These are phyloP conservation scores for Ctenodactylus gundi DNA, from an alignment of 2,113 vertebrate species.

Conservation along the genomic window DNA sequence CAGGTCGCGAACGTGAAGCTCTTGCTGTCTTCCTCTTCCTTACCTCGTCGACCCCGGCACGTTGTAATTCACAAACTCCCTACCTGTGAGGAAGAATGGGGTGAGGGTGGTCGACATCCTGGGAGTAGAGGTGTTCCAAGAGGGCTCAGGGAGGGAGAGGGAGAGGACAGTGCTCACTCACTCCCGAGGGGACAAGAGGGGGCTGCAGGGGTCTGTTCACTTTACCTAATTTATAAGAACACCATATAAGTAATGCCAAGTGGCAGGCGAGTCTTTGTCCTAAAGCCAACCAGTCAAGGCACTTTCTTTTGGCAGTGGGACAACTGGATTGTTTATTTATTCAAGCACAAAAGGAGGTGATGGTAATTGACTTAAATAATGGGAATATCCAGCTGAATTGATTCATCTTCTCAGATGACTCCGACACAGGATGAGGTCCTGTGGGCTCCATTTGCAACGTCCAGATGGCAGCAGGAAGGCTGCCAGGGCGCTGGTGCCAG, in stretches of 20 bases:
- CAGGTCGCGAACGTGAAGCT: not conserved
- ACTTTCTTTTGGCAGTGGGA: not conserved
- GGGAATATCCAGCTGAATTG: not conserved
- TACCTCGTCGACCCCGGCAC: too few relatives aligned
- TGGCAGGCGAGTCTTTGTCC: not conserved
- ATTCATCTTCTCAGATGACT: not conserved
- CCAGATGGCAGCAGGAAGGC: not conserved
- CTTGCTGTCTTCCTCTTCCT: not conserved
- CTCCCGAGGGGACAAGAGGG: not conserved
- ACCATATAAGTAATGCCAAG: not conserved
- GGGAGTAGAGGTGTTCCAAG: too few relatives aligned
- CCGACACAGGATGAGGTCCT: not conserved
- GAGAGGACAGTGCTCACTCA: not conserved
- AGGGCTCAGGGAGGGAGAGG: too few relatives aligned
- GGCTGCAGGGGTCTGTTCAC: not conserved
- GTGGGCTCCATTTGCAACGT: not conserved
- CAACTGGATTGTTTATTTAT: not conserved
- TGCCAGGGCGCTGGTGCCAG: fast-evolving
- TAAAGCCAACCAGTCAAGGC: not conserved
- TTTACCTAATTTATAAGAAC: not conserved
- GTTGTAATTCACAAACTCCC: not conserved
- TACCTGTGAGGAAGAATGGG: not conserved
- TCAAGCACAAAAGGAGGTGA: not conserved
- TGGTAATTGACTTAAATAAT: not conserved
- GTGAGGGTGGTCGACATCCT: not conserved